phyloP scores from a whole-genome alignment of 1,140 invertebrate genomes.

The Drosophila bifasciata region DNA sequence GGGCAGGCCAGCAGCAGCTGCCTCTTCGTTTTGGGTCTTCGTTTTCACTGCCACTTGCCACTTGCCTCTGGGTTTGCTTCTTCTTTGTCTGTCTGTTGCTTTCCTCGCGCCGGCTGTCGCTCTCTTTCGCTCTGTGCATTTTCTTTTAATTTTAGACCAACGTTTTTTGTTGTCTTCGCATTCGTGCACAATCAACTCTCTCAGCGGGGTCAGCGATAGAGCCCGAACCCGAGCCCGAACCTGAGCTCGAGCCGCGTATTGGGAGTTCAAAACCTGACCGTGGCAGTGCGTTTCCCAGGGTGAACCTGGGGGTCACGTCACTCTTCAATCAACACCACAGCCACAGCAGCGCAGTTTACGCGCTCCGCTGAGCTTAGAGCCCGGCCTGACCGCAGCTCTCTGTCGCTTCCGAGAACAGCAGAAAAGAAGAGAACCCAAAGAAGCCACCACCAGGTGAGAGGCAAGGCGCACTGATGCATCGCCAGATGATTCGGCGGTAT shows the following conservation, averaged over 20 bases:
- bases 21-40: slow-evolving; percentile 31
- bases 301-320: slow-evolving; percentile 24
- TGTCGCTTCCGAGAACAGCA: slow-evolving; percentile 10
- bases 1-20: slow-evolving; percentile 20
- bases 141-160: slow-evolving; percentile 67
- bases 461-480: slow-evolving; percentile 16
- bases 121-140: slow-evolving; percentile 29
- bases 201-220: slow-evolving; percentile 4
- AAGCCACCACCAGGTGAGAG: neutral
- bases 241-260: neutral
- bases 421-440: neutral
- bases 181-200: slow-evolving; percentile 17
- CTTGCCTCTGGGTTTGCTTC: slow-evolving; percentile 20
- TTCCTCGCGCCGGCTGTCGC: slow-evolving; percentile 11
- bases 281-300: neutral
- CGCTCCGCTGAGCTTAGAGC: slow-evolving; percentile 31
- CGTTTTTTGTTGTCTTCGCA: slow-evolving; percentile 19
- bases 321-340: slow-evolving; percentile 42
- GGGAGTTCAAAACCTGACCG: slow-evolving; percentile 12
- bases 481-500: slow-evolving; percentile 13
- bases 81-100: slow-evolving; percentile 27
- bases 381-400: slow-evolving; percentile 19
- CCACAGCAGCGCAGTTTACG: neutral
- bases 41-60: slow-evolving; percentile 21
- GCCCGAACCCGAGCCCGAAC: neutral